phyloP scores from a whole-genome alignment of 1,140 invertebrate species.

The Teleogryllus occipitalis region DNA sequence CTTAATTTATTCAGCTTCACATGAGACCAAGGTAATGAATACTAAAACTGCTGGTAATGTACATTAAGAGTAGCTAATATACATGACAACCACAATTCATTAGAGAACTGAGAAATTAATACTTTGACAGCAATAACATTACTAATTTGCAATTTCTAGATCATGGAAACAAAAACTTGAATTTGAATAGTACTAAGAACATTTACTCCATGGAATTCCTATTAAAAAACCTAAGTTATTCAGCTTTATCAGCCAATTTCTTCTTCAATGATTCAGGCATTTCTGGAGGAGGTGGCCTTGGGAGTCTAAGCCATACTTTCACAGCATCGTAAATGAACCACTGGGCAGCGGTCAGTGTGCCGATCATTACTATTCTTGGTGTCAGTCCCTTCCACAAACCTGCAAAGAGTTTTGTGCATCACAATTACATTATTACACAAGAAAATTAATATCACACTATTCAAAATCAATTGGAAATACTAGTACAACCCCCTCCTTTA shows the following conservation, averaged over 20 bases:
- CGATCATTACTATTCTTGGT: slow-evolving; percentile 99
- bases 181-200: no score
- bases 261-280: slow-evolving; percentile 95
- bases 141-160: no score
- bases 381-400: slow-evolving; percentile 94
- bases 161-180: no score
- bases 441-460: slow-evolving; percentile 2
- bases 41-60: no score
- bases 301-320: slow-evolving; percentile 82
- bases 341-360: slow-evolving; percentile 95
- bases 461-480: background rate
- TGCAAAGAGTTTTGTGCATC: slow-evolving; percentile 31
- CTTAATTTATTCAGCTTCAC: no score
- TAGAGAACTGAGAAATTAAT: no score
- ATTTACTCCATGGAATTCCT: background rate
- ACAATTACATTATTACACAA: slow-evolving; percentile 1
- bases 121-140: no score
- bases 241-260: slow-evolving; percentile 54
- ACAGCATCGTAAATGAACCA: slow-evolving; percentile 99
- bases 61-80: no score
- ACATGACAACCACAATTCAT: no score
- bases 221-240: slow-evolving; percentile 8
- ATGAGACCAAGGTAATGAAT: no score
- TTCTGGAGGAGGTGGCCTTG: slow-evolving; percentile 93
- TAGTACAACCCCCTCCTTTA: background rate